A percentile compares a stretch with the other conserved stretches of the same genome.
Conservation (phyloP, 2,888 invertebrate genomes). For the Drosophila lutescens region DNA sequence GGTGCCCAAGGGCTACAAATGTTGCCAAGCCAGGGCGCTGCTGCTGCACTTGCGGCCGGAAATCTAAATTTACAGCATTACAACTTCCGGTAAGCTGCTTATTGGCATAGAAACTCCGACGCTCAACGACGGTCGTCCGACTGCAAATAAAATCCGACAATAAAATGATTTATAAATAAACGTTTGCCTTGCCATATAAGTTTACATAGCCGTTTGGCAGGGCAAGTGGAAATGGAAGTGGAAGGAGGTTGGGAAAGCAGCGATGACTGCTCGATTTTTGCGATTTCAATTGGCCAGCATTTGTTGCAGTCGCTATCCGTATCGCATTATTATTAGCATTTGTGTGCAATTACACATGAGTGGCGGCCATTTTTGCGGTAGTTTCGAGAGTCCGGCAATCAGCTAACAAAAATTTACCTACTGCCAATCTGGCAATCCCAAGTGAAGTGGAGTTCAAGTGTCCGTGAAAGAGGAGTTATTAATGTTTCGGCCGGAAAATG, state of each 20-base stretch:
- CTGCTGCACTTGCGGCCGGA: conserved; percentile 75
- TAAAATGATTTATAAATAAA: conserved; percentile 80
- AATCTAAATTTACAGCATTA: conserved; percentile 79
- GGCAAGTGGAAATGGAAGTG: not conserved
- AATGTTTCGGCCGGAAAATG: conserved; percentile 12
- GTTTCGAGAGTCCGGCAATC: conserved; percentile 40
- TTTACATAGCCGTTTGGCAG: conserved; percentile 3
- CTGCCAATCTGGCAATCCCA: not conserved
- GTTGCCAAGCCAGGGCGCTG: conserved; percentile 56
- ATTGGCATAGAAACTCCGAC: conserved; percentile 73
- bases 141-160: conserved; percentile 76
- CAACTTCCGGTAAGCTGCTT: conserved; percentile 79
- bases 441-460: conserved; percentile 16
- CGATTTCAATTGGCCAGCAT: conserved; percentile 43
- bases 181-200: conserved; percentile 46
- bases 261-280: conserved; percentile 51
- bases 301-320: conserved; percentile 29
- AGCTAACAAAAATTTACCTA: conserved; percentile 35
- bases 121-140: conserved; percentile 51
- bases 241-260: conserved; percentile 11
- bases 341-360: conserved; percentile 53
- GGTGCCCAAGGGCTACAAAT: conserved; percentile 31
- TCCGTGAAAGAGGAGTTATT: conserved; percentile 28
- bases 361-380: conserved; percentile 41
- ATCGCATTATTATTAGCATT: conserved; percentile 59